Evolutionary conservation across 35 echinoderm and acorn worm genomes (phyloP).

Genomic region (Stichopus chloronotus): DNA sequence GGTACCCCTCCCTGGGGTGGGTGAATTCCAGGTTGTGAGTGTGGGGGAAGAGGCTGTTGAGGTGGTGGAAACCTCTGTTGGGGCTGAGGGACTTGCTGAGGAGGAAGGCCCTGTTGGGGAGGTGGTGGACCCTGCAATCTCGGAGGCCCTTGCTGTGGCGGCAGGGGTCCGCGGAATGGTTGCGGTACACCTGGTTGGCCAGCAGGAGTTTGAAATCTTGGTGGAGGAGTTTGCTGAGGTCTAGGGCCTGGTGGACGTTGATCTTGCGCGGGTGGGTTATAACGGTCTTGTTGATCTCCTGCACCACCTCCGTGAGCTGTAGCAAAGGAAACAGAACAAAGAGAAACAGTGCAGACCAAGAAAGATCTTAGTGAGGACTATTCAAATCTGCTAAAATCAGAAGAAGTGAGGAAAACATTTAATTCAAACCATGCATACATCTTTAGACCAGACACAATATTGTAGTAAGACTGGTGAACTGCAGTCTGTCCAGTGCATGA

Average conservation of each 20-base stretch:
- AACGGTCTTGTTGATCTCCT: constrained; percentile 4
- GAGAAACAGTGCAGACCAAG: background rate
- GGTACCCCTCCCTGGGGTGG: constrained; percentile 10
- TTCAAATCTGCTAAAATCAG: no score
- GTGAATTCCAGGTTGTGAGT: constrained; percentile 20
- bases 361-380: background rate
- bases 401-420: no score
- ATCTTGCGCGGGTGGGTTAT: background rate
- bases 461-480: background rate
- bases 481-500: no score
- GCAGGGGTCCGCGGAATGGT: constrained; percentile 11
- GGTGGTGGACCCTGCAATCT: constrained; percentile 13
- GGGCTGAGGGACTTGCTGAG: background rate
- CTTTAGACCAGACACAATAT: no score
- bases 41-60: background rate
- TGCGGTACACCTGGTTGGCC: background rate
- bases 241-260: background rate
- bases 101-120: constrained; percentile 23
- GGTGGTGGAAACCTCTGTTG: constrained; percentile 26
- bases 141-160: constrained; percentile 51
- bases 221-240: constrained; percentile 17
- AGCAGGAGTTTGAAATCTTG: constrained; percentile 30
- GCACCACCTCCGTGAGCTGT: constrained; percentile 45
- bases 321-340: background rate
- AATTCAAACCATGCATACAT: no score